Evolutionary conservation across 2,888 invertebrate genomes (phyloP).

Genomic region (Teleogryllus oceanicus): DNA sequence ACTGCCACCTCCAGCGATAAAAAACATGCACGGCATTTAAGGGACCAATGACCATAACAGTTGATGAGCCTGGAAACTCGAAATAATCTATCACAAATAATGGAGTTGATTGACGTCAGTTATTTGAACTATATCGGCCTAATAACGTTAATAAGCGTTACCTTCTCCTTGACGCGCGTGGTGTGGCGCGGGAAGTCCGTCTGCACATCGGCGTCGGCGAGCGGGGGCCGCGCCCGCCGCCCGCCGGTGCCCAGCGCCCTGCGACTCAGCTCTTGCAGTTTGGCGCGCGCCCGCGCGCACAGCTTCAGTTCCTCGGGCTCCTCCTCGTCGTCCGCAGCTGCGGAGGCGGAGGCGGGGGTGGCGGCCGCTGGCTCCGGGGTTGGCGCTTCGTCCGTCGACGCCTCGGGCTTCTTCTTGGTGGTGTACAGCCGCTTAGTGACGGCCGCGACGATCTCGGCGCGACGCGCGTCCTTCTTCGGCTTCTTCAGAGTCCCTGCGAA

Average conservation of each 20-base stretch:
- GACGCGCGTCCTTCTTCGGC: slow-evolving; percentile 35
- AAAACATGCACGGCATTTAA: no score
- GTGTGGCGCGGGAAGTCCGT: slow-evolving; percentile 46
- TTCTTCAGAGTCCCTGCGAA: slow-evolving; percentile 24
- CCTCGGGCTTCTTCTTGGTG: slow-evolving; percentile 30
- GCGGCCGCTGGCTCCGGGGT: slow-evolving; percentile 5
- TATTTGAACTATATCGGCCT: no score
- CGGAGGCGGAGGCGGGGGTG: slow-evolving; percentile 20
- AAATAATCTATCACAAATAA: no score
- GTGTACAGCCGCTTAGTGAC: slow-evolving; percentile 66
- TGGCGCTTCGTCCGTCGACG: slow-evolving; percentile 30
- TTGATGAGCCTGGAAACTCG: no score
- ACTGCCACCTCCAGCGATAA: no score
- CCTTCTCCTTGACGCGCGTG: slow-evolving; percentile 3
- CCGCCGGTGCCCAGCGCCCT: slow-evolving; percentile 54
- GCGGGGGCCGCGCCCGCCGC: slow-evolving; percentile 47
- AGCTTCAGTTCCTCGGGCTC: slow-evolving; percentile 56
- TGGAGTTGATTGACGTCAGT: no score
- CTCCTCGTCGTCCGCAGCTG: slow-evolving; percentile 41
- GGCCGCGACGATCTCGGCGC: slow-evolving; percentile 65
- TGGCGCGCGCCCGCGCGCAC: slow-evolving; percentile 57
- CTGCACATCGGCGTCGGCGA: slow-evolving; percentile 56
- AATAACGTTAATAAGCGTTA: no score
- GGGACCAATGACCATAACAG: no score
- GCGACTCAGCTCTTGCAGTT: slow-evolving; percentile 58